These are phyloP conservation scores for Syrrhaptes paradoxus DNA, from an alignment of 2,113 vertebrate species.

Conservation along the genomic window DNA sequence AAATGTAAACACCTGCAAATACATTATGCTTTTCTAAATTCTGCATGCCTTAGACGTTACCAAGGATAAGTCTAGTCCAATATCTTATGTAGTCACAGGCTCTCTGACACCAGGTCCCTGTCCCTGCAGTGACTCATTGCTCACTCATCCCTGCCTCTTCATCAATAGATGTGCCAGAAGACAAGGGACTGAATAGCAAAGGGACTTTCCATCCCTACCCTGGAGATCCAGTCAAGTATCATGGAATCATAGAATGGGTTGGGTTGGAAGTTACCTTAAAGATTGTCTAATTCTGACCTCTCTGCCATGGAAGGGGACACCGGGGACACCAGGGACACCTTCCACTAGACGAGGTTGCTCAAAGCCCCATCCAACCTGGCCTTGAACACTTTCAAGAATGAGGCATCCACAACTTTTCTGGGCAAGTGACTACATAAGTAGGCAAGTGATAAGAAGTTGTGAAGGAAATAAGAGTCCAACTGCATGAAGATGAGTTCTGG, in stretches of 20 bases:
- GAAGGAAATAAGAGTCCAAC: neutral
- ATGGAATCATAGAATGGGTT: no score
- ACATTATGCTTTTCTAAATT: neutral
- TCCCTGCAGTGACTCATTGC: neutral
- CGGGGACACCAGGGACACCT: no score
- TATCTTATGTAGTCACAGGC: neutral
- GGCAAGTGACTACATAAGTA: neutral
- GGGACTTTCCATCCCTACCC: neutral
- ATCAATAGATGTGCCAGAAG: neutral
- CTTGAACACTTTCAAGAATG: no score
- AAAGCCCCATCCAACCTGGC: no score
- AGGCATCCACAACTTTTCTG: no score
- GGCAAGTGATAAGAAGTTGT: neutral
- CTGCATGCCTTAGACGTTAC: neutral
- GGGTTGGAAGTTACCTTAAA: no score
- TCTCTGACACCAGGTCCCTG: neutral
- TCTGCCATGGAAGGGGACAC: no score
- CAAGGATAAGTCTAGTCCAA: neutral
- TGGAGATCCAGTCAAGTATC: neutral
- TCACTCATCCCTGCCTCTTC: neutral
- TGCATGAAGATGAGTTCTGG: neutral
- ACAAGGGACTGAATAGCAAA: neutral
- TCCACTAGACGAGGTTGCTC: no score
- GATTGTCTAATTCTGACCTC: no score
- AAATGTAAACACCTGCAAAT: neutral